A percentile compares a stretch with the other conserved stretches of the same genome.
Evolutionary conservation across 2,888 invertebrate species (phyloP).

Genomic region (Sinotaia quadrata): DNA sequence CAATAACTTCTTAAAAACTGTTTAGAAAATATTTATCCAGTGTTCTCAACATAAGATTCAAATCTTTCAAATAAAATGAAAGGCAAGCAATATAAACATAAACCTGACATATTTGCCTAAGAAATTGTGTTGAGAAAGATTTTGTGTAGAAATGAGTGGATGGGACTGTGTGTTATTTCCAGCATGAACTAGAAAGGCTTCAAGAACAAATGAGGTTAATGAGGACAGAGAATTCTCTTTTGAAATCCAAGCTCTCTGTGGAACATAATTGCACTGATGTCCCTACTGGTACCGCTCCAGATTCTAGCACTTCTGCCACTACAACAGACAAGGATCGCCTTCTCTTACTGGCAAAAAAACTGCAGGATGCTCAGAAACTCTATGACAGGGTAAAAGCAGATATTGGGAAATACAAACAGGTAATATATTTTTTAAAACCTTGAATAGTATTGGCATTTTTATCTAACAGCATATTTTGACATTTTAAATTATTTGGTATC

Average conservation of each 20-base stretch:
- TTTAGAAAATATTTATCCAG: too few species aligned
- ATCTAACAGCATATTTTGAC: too few species aligned
- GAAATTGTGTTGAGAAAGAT: too few species aligned
- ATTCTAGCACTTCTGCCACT: background rate
- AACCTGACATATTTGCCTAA: too few species aligned
- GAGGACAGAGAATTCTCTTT: constrained; percentile 55
- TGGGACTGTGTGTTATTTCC: constrained; percentile 30
- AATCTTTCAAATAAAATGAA: too few species aligned
- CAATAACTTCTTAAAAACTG: too few species aligned
- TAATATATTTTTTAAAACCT: too few species aligned
- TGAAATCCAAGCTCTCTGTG: constrained; percentile 49
- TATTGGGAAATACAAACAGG: constrained; percentile 57
- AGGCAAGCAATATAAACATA: too few species aligned
- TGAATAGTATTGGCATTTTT: too few species aligned
- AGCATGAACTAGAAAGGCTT: constrained; percentile 63
- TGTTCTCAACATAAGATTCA: too few species aligned
- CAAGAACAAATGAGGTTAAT: constrained; percentile 48
- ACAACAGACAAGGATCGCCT: constrained; percentile 27
- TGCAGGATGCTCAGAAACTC: constrained; percentile 62
- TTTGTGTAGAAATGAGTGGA: too few species aligned
- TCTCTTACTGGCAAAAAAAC: constrained; percentile 52
- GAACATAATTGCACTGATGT: constrained; percentile 1
- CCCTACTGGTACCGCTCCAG: constrained; percentile 4
- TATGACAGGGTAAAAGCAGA: constrained; percentile 62
- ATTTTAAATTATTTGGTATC: too few species aligned